These are phyloP conservation scores for Triplophysa bombifrons DNA, from an alignment of 2,797 vertebrate genomes.

Conservation along the genomic window DNA sequence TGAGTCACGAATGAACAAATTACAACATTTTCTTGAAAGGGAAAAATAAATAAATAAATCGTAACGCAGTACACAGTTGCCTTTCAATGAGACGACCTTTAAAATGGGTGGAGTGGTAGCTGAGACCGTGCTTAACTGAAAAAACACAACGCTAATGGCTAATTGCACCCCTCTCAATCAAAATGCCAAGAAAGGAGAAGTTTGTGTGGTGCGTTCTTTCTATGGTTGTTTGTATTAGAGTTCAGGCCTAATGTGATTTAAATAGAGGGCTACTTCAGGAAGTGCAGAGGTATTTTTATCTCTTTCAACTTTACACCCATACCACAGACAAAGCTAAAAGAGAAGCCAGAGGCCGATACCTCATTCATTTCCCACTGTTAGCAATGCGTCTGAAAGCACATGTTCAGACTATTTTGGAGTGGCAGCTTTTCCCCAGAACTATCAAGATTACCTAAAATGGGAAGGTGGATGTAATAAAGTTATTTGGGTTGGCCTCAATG, in stretches of 20 bases:
- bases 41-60: conserved; percentile 7
- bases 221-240: conserved; percentile 11
- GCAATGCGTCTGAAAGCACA: background rate
- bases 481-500: conserved; percentile 62
- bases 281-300: conserved; percentile 55
- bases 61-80: conserved; percentile 30
- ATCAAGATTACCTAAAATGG: conserved; percentile 50
- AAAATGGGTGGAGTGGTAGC: conserved; percentile 65
- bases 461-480: conserved; percentile 37
- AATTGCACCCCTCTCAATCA: conserved; percentile 3
- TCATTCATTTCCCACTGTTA: conserved; percentile 38
- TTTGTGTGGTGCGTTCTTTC: conserved; percentile 6
- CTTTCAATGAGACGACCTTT: conserved; percentile 69
- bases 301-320: conserved; percentile 30
- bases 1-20: conserved; percentile 50
- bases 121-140: conserved; percentile 41
- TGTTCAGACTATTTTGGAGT: background rate
- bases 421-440: conserved; percentile 7
- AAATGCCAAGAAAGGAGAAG: conserved; percentile 27
- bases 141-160: conserved; percentile 43
- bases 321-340: conserved; percentile 5
- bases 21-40: conserved; percentile 13
- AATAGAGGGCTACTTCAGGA: conserved; percentile 42
- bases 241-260: conserved; percentile 19
- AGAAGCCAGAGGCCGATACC: conserved; percentile 33